Conservation (phyloP, 1,140 invertebrate species). For the Sogatella furcifera region DNA sequence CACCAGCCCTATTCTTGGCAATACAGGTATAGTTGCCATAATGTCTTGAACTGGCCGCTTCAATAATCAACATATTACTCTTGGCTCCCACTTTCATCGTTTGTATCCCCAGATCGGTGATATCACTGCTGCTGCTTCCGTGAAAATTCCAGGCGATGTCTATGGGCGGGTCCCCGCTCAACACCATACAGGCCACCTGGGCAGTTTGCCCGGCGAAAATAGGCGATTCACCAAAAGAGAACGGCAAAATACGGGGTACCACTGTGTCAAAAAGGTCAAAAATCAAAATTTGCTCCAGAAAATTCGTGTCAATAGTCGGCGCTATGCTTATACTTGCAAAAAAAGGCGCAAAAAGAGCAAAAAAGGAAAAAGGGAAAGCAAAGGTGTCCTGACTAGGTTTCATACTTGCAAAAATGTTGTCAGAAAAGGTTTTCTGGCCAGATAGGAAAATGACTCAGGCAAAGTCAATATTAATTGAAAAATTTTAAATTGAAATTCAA, state of each 20-base stretch:
- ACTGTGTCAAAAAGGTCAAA: conserved; percentile 31
- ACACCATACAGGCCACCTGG: conserved; percentile 28
- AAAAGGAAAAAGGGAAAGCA: too few relatives aligned
- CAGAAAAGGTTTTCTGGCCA: too few relatives aligned
- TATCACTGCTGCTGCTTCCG: conserved; percentile 17
- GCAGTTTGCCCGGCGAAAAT: conserved; percentile 38
- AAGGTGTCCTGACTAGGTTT: too few relatives aligned
- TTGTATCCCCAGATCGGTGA: conserved; percentile 1
- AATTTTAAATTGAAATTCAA: too few relatives aligned
- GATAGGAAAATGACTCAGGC: too few relatives aligned
- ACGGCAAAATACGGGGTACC: conserved; percentile 53
- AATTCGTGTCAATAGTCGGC: too few relatives aligned
- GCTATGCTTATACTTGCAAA: too few relatives aligned
- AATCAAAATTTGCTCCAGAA: too few relatives aligned
- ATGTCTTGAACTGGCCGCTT: conserved; percentile 50
- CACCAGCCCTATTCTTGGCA: conserved; percentile 62
- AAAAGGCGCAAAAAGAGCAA: too few relatives aligned
- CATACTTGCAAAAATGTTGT: too few relatives aligned
- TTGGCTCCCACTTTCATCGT: conserved; percentile 27
- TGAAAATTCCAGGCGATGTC: conserved; percentile 30
- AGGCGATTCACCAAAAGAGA: conserved; percentile 45
- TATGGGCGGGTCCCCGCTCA: conserved; percentile 32
- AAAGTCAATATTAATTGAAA: too few relatives aligned
- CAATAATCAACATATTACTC: conserved; percentile 46
- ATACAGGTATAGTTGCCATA: conserved; percentile 55